Evolutionary conservation across 2,113 vertebrate genomes (phyloP).

Genomic region (Microcebus jonahi): DNA sequence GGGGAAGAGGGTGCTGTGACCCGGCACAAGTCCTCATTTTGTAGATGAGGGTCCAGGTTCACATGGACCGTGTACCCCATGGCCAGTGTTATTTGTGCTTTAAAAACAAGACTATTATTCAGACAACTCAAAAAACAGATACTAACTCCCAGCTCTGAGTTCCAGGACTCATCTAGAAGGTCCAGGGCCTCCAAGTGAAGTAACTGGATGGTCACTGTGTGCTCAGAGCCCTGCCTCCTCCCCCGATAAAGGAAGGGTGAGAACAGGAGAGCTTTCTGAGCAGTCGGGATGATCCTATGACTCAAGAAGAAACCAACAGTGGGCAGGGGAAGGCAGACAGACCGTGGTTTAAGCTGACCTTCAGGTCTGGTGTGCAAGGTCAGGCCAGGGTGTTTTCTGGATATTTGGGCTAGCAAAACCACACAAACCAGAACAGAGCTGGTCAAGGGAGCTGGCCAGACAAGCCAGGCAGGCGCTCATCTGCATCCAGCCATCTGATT

Average conservation of each 20-base stretch:
- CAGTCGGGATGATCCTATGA: neutral
- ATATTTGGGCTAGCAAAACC: neutral
- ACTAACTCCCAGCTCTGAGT: too few species aligned
- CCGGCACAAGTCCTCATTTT: neutral
- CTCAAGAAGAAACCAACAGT: neutral
- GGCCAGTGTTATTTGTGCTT: neutral
- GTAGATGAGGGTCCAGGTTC: neutral
- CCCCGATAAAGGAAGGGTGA: neutral
- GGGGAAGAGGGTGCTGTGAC: too few species aligned
- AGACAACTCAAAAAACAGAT: neutral
- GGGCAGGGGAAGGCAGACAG: neutral
- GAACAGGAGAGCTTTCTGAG: neutral
- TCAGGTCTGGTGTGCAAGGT: neutral
- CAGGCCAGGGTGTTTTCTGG: neutral
- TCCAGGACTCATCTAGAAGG: neutral
- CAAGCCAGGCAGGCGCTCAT: neutral
- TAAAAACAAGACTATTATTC: too few species aligned
- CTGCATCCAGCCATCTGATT: neutral
- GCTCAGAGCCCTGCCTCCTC: neutral
- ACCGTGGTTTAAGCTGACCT: neutral
- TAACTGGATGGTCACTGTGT: neutral
- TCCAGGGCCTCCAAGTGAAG: neutral
- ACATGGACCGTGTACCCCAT: accelerated
- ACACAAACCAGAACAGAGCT: neutral
- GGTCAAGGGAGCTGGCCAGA: neutral